These are phyloP conservation scores for Otus scops DNA, from an alignment of 2,797 vertebrate genomes.

Conservation along the genomic window DNA sequence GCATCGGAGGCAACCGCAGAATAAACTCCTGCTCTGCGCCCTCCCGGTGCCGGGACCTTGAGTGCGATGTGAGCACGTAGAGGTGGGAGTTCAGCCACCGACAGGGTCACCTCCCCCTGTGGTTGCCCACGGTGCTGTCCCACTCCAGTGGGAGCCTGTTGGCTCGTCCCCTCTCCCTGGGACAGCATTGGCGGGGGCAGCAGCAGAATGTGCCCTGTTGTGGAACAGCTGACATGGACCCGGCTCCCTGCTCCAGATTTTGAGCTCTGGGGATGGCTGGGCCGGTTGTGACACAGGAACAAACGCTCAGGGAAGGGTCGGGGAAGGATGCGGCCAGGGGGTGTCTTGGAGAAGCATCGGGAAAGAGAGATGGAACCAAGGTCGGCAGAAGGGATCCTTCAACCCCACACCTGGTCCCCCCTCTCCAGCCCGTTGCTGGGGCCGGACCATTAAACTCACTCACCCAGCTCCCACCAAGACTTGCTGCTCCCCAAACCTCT, in stretches of 20 bases:
- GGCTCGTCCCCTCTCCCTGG: rapidly evolving
- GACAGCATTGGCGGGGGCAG: rapidly evolving
- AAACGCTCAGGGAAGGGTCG: rapidly evolving
- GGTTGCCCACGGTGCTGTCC: neutral
- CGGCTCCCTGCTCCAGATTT: neutral
- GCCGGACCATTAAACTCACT: rapidly evolving
- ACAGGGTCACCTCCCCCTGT: rapidly evolving
- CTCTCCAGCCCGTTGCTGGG: neutral
- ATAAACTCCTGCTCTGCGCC: neutral
- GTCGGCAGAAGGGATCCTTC: neutral
- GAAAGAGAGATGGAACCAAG: neutral
- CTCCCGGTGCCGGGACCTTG: neutral
- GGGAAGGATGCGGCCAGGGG: neutral
- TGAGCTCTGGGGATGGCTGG: neutral
- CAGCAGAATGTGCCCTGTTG: neutral
- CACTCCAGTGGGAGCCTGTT: rapidly evolving
- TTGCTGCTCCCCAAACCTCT: rapidly evolving
- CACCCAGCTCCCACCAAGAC: rapidly evolving
- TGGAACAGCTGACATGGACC: neutral
- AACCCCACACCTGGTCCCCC: neutral
- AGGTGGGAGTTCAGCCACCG: neutral
- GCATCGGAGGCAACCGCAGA: rapidly evolving
- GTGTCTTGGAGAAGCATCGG: neutral
- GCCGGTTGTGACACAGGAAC: neutral
- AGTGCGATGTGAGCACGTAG: rapidly evolving